Evolutionary conservation across 2,113 vertebrate species (phyloP).

Genomic region (Edolisoma coerulescens): DNA sequence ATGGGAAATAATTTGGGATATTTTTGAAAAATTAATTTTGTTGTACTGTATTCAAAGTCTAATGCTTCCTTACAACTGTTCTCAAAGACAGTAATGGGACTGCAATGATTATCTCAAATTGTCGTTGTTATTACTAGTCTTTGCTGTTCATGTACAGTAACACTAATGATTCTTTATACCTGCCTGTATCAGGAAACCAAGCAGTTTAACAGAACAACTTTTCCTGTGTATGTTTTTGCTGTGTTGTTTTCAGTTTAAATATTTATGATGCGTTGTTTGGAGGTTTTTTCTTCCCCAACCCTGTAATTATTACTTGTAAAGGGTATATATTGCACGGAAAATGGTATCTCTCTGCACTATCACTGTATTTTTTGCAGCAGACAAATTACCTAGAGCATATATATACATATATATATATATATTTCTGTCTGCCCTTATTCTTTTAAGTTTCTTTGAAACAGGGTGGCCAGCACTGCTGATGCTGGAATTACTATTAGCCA

Average conservation of each 20-base stretch:
- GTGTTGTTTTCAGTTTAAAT: constrained; percentile 6
- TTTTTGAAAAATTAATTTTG: constrained; percentile 1
- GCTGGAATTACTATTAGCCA: not conserved
- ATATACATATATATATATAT: too few relatives aligned
- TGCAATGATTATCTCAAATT: not conserved
- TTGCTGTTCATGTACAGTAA: not conserved
- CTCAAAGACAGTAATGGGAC: not conserved
- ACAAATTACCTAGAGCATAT: not conserved
- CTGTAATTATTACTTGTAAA: not conserved
- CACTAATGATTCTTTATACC: constrained; percentile 11
- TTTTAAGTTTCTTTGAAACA: not conserved
- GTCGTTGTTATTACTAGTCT: not conserved
- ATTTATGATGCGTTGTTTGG: not conserved
- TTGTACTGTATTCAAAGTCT: not conserved
- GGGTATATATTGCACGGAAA: not conserved
- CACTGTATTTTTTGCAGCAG: not conserved
- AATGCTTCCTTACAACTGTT: not conserved
- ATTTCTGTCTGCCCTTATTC: not conserved
- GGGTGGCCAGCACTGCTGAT: not conserved
- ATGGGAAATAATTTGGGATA: not conserved
- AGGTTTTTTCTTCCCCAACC: not conserved
- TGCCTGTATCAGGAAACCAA: constrained; percentile 35
- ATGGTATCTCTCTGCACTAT: not conserved
- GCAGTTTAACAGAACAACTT: not conserved
- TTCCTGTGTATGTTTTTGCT: not conserved